Evolutionary conservation across 2,888 invertebrate species (phyloP).

Genomic region (Anarsia innoxiella): DNA sequence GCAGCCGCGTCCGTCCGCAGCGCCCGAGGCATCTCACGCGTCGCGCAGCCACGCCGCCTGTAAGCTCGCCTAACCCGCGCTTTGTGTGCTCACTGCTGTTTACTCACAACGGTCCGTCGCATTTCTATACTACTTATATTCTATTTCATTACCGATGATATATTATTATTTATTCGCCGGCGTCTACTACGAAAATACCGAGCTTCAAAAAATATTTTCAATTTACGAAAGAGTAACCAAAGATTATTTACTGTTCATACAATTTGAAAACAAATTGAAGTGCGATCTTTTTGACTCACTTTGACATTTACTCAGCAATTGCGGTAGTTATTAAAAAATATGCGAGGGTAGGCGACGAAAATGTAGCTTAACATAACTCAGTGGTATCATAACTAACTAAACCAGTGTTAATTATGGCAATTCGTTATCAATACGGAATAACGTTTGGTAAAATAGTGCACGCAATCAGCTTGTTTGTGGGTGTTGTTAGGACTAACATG

Average conservation of each 20-base stretch:
- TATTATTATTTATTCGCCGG: too few relatives aligned
- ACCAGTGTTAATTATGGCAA: too few relatives aligned
- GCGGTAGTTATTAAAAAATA: too few relatives aligned
- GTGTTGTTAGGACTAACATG: slow-evolving; percentile 51
- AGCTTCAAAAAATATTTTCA: too few relatives aligned
- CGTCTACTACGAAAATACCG: too few relatives aligned
- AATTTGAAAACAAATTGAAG: too few relatives aligned
- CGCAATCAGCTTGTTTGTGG: slow-evolving; percentile 48
- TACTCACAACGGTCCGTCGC: slow-evolving; percentile 64
- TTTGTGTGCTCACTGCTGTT: slow-evolving; percentile 58
- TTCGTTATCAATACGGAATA: slow-evolving; percentile 15
- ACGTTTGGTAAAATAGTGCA: slow-evolving; percentile 46
- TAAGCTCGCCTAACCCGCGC: slow-evolving; percentile 69
- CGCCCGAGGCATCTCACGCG: slow-evolving; percentile 66
- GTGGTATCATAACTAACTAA: too few relatives aligned
- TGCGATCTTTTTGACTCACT: too few relatives aligned
- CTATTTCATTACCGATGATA: too few relatives aligned
- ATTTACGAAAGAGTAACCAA: too few relatives aligned
- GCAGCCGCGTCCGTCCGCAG: slow-evolving; percentile 55
- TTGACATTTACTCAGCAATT: too few relatives aligned
- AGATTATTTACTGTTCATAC: too few relatives aligned
- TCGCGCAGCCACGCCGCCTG: slow-evolving; percentile 73
- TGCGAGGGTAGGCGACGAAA: slow-evolving; percentile 17
- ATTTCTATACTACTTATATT: slow-evolving; percentile 29
- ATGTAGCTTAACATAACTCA: slow-evolving; percentile 1